Evolutionary conservation across 2,113 vertebrate species (phyloP), one percentile per base, ranked within the genome.

Genomic region (Boleophthalmus pectinirostris): DNA sequence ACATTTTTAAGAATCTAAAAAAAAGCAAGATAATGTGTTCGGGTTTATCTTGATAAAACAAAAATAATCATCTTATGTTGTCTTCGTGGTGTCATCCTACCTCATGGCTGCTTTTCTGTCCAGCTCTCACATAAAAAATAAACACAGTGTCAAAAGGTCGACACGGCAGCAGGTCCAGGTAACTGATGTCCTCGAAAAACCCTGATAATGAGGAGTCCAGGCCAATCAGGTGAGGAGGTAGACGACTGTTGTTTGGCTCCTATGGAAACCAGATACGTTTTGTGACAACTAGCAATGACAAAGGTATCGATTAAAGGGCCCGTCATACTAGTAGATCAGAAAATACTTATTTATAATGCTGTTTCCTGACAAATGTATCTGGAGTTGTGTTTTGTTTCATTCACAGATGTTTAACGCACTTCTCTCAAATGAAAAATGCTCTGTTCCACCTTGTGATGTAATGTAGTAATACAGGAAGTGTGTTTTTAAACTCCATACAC

Each of bases 111-210:
- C 94, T 97, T 90, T 98, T 98, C 93, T 98, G 97, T 73, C 96
- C 96, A 67, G 97, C 94, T 75, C 95, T 96, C 92, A 98, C 95
- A 64, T 98, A 98, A 93, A 98, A 98, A 88, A 98, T 92, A 90
- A 98, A 98, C 88, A 97, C 97, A 0, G 97, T 98, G 90, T 98
- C 97, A 81, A 98, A 98, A 25, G 97, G 97, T 82, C 97, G 94
- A 90, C 96, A 97, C 0, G 97, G 96, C 60, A 98, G 92, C 68
- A 98, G 93, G 92, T 98, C 97, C 88, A 98, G 84, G 91, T 96
- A 98, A 82, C 94, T 96, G 73, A 98, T 92, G 87, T 98, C 97
- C 85, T 98, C 96, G 90, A 96, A 97, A 92, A 98, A 98, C 0
- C 97, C 97, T 33, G 96, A 94, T 73, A 97, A 88, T 25, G 94